phyloP scores from a whole-genome alignment of 2,113 vertebrate species.

The Laticauda colubrina region DNA sequence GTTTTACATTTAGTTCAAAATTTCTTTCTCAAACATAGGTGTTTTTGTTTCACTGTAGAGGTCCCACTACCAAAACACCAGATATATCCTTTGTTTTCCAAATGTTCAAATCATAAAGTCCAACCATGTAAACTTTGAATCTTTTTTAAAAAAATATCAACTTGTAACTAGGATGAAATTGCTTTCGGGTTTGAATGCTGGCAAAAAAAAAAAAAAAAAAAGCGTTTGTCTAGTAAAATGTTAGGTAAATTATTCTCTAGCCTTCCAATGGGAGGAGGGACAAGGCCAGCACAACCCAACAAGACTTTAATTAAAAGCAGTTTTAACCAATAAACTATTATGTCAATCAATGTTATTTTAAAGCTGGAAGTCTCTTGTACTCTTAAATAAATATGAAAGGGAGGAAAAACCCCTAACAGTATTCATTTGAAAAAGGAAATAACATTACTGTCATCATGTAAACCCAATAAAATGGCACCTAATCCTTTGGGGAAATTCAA shows the following conservation, averaged over 20 bases:
- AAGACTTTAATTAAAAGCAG: conserved; percentile 47
- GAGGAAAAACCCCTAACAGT: conserved; percentile 25
- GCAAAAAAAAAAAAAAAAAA: background rate
- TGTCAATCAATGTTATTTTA: conserved; percentile 59
- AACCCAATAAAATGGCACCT: conserved; percentile 87
- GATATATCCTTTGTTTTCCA: background rate
- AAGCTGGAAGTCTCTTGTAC: conserved; percentile 40
- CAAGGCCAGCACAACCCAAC: conserved; percentile 31
- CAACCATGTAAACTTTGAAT: background rate
- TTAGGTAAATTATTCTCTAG: background rate
- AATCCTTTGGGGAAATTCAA: conserved; percentile 87
- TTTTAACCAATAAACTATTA: conserved; percentile 43
- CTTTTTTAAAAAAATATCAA: background rate
- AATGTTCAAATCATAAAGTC: background rate
- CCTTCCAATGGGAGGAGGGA: background rate
- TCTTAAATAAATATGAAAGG: conserved; percentile 61
- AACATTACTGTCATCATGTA: conserved; percentile 77
- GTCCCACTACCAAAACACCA: background rate
- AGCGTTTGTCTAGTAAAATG: background rate
- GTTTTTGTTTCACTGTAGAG: background rate
- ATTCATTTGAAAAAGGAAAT: conserved; percentile 66
- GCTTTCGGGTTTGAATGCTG: background rate
- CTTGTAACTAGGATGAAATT: background rate
- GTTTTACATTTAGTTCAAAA: background rate
- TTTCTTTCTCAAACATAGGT: background rate